phyloP scores from a whole-genome alignment of 2,797 vertebrate genomes.

The Sebastes oblongus region DNA sequence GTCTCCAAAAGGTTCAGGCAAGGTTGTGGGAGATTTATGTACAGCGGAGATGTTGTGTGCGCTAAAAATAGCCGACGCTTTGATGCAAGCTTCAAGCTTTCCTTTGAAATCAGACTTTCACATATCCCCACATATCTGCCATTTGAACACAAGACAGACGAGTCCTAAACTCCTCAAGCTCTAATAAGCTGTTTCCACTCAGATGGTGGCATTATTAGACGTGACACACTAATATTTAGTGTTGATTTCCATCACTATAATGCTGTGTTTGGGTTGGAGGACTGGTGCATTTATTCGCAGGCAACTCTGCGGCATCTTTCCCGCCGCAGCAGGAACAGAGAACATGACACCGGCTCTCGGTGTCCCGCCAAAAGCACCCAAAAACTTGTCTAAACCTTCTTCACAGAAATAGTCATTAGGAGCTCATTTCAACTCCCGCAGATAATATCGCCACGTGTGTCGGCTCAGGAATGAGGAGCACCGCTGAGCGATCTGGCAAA shows the following conservation, averaged over 20 bases:
- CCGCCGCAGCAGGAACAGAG: constrained; percentile 22
- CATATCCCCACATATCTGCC: constrained; percentile 27
- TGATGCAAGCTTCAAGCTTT: constrained; percentile 48
- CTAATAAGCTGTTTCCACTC: constrained; percentile 38
- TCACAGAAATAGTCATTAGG: constrained; percentile 57
- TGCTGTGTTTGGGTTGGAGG: constrained; percentile 64
- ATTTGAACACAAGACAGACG: constrained; percentile 15
- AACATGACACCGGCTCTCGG: constrained; percentile 58
- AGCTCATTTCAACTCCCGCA: constrained; percentile 55
- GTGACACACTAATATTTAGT: constrained; percentile 56
- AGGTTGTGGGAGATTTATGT: constrained; percentile 70
- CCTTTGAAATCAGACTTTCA: constrained; percentile 58
- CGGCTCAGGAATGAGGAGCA: constrained; percentile 15
- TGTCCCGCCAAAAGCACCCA: constrained; percentile 59
- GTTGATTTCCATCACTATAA: constrained; percentile 57
- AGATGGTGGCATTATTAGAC: constrained; percentile 51
- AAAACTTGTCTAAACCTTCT: constrained; percentile 21
- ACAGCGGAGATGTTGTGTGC: constrained; percentile 23
- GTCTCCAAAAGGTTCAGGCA: constrained; percentile 48
- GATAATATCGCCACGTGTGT: constrained; percentile 55
- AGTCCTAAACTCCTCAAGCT: constrained; percentile 28
- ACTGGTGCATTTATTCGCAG: constrained; percentile 25
- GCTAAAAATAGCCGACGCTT: constrained; percentile 62
- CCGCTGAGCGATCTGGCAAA: constrained; percentile 46
- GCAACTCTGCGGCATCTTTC: constrained; percentile 37